phyloP scores from a whole-genome alignment of 1,140 invertebrate genomes.

The Oreohelix idahoensis region DNA sequence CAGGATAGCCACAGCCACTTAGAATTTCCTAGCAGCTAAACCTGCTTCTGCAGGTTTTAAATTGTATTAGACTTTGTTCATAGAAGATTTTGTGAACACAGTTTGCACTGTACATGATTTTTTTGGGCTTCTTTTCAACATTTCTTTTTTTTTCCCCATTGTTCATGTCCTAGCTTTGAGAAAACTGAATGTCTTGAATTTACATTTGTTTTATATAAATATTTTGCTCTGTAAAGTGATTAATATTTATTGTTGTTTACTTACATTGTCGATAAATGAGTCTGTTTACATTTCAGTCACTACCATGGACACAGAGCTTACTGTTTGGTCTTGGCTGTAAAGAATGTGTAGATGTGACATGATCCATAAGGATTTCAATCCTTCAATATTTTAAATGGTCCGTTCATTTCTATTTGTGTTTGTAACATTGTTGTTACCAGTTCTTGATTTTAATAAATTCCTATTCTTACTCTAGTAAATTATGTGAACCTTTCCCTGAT shows the following conservation, averaged over 20 bases:
- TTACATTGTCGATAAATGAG: neutral
- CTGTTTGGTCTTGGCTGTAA: constrained; percentile 1
- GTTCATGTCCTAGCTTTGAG: neutral
- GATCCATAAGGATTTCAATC: neutral
- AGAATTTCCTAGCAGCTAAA: no score
- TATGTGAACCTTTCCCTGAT: neutral
- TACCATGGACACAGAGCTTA: neutral
- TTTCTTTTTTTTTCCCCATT: neutral
- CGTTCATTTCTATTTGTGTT: neutral
- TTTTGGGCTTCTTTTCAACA: neutral
- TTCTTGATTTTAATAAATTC: neutral
- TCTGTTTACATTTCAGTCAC: neutral
- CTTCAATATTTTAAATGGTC: neutral
- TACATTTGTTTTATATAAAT: neutral
- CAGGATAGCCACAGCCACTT: no score
- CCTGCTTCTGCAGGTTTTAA: no score
- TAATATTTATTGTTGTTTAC: neutral
- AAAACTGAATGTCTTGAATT: neutral
- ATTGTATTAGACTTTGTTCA: no score
- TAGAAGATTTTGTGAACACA: no score
- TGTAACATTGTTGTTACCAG: neutral
- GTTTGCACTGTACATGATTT: neutral
- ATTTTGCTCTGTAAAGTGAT: neutral
- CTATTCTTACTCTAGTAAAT: neutral
- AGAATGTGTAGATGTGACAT: neutral